Percentiles rank a stretch among this genome's conserved stretches.
Evolutionary conservation across 37 sponge, comb jelly and placozoan genomes (phyloP).

Genomic region (Spongilla lacustris): DNA sequence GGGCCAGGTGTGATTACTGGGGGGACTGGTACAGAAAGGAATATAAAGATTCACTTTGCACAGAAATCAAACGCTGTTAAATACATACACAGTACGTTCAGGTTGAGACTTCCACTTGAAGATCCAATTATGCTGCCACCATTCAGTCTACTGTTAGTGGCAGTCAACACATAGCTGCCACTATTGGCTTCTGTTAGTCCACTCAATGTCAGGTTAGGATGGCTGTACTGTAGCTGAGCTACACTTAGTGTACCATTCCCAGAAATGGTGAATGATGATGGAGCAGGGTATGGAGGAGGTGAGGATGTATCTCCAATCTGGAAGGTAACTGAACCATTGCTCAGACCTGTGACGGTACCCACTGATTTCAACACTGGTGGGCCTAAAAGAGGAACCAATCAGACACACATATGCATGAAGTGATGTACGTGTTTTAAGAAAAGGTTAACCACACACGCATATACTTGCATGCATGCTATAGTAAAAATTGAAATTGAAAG

Average conservation of each 20-base stretch:
- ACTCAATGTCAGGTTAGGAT: background rate
- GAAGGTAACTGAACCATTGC: background rate
- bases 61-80: background rate
- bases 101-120: background rate
- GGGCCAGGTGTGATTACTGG: conserved; percentile 14
- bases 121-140: conserved; percentile 1
- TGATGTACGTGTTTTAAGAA: too few species aligned
- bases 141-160: conserved; percentile 17
- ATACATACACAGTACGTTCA: conserved; percentile 23
- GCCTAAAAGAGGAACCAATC: background rate
- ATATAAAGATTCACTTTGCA: background rate
- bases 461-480: too few species aligned
- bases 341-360: background rate
- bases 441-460: too few species aligned
- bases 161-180: conserved; percentile 9
- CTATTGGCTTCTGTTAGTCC: background rate
- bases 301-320: background rate
- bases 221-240: background rate
- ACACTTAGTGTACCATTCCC: background rate
- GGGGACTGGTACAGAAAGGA: background rate
- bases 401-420: too few species aligned
- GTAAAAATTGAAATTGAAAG: too few species aligned
- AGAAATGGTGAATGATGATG: background rate
- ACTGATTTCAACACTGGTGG: background rate
- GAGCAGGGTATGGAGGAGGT: background rate